Base-by-base conservation (phyloP, 2,113 vertebrate genomes). In the Paracanthobrama guichenoti region DNA sequence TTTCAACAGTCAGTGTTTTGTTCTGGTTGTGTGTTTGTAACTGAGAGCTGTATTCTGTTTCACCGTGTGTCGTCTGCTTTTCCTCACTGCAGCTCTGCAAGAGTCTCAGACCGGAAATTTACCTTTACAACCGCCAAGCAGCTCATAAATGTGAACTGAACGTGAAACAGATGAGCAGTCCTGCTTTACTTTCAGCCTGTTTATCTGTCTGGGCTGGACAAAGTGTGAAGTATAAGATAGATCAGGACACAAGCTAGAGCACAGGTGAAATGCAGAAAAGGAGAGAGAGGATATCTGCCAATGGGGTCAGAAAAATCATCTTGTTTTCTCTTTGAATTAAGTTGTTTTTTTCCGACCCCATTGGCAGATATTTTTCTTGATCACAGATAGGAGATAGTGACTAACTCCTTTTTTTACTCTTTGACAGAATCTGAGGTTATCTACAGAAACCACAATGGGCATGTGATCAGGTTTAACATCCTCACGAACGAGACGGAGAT, bases 391-490 rank as follows among this genome's bases (percentile, higher is more conserved):
- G 53, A 55, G 7, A 55, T 20, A 1, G 8, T 55, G 20, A 22
- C 53, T 55, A 55, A 55, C 53, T 22, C 18, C 18, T 55, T 55
- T 62, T n/a, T 46, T 53, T 26, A 16, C 28, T 53, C 11, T 26
- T 73, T 72, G 92, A 90, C 95, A 99, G 97, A 98, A 93, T 95
- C 97, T 87, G 94, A 97, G 90, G 94, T 98, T 89, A 95, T 99
- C 88, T 99, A 97, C 92, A 97, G 96, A 94, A 97, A 94, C 89
- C 95, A 94, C n/a, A 94, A 96, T 48, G 97, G 97, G 84, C 96
- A 99, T 79, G 97, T 99, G 90, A 93, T 98, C 94, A 96, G 96
- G 90, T 95, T 98, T 93, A 98, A 97, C 92, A 95, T 97, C 91
- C 92, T 96, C 88, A 97, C 95, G 77, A 99, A 98, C 84, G 92